Conservation (phyloP, 2,797 vertebrate genomes). For the Squalus acanthias region DNA sequence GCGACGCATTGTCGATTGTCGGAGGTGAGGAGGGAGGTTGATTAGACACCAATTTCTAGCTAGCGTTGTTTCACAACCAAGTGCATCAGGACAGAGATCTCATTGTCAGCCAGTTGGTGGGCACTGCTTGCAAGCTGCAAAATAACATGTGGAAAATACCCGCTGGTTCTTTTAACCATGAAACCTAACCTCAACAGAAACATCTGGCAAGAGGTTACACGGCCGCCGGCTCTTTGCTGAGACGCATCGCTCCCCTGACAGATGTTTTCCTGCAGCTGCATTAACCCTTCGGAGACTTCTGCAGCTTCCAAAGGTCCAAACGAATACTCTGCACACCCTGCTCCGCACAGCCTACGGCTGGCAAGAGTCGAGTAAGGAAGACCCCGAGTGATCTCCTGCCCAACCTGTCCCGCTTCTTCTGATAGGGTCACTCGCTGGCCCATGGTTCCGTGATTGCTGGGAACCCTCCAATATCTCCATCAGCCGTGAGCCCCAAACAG, state of each 20-base stretch:
- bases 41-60: neutral
- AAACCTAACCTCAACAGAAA: neutral
- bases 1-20: neutral
- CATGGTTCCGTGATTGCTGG: neutral
- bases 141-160: neutral
- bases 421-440: neutral
- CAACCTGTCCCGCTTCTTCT: neutral
- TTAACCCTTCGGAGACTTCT: neutral
- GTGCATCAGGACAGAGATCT: neutral
- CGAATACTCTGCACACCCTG: no score
- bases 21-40: neutral
- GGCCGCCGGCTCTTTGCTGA: neutral
- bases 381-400: neutral
- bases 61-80: neutral
- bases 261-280: neutral
- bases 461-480: neutral
- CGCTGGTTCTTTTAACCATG: neutral
- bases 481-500: neutral
- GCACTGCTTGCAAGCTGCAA: neutral
- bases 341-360: no score
- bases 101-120: neutral
- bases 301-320: neutral
- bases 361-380: neutral
- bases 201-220: neutral
- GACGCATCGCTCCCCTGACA: neutral